Conservation (phyloP, 2,888 invertebrate genomes). For the Cinara cedri region DNA sequence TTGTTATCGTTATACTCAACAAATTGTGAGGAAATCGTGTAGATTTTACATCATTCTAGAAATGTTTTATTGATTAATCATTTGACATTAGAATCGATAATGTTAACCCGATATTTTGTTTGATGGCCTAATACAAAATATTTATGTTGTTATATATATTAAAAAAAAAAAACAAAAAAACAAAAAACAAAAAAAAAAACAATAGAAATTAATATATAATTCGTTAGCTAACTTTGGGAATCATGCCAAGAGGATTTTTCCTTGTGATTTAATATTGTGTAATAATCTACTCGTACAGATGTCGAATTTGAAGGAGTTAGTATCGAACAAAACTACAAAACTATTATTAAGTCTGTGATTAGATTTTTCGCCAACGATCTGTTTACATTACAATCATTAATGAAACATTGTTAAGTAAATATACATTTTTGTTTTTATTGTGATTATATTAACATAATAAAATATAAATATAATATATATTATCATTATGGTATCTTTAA, state of each 20-base stretch:
- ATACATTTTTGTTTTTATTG: constrained; percentile 1
- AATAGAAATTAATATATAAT: neutral
- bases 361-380: constrained; percentile 17
- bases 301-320: constrained; percentile 43
- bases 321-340: constrained; percentile 16
- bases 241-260: neutral
- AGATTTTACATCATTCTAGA: constrained; percentile 39
- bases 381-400: constrained; percentile 35
- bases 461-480: neutral
- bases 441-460: constrained; percentile 24
- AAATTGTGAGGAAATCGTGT: constrained; percentile 34
- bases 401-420: constrained; percentile 4
- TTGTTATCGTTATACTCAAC: constrained; percentile 33
- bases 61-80: constrained; percentile 30
- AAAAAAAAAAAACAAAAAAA: neutral
- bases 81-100: constrained; percentile 1
- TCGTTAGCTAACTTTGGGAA: neutral
- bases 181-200: neutral
- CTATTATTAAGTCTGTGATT: constrained; percentile 22
- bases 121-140: constrained; percentile 15
- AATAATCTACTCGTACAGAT: neutral
- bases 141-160: constrained; percentile 10
- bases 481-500: neutral
- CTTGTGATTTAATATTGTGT: constrained; percentile 16
- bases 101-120: constrained; percentile 1